These are phyloP conservation scores for Orbicella faveolata DNA, from an alignment of 64 coral and sea anemone genomes.

Conservation along the genomic window DNA sequence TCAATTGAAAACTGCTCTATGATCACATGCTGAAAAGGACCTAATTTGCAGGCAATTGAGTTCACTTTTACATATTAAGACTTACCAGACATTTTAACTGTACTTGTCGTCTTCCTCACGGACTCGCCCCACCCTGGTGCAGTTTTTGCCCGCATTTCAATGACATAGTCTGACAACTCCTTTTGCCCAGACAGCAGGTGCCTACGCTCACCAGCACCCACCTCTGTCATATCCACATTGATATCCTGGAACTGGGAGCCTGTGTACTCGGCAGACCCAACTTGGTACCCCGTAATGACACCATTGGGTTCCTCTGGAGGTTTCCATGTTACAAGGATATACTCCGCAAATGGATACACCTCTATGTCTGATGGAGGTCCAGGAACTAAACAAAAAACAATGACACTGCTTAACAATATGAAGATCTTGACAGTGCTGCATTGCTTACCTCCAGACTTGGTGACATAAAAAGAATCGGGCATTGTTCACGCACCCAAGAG, in stretches of 20 bases:
- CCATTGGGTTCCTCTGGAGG: conserved; percentile 42
- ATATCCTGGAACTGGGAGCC: not conserved
- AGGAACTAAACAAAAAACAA: conserved; percentile 24
- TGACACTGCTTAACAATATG: not conserved
- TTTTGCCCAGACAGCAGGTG: conserved; percentile 1
- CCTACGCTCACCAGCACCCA: not conserved
- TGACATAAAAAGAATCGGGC: too few relatives aligned
- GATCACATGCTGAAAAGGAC: too few relatives aligned
- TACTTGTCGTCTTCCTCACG: not conserved
- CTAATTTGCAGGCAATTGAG: too few relatives aligned
- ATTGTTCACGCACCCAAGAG: too few relatives aligned
- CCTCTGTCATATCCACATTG: not conserved
- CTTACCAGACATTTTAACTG: conserved; percentile 17
- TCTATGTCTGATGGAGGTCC: conserved; percentile 28
- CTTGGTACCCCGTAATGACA: conserved; percentile 35
- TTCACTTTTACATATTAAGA: not conserved
- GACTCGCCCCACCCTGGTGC: not conserved
- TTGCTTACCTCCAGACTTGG: too few relatives aligned
- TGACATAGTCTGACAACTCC: conserved; percentile 18
- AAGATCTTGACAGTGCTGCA: too few relatives aligned
- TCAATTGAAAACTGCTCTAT: too few relatives aligned
- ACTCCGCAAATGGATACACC: conserved; percentile 38
- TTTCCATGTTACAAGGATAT: conserved; percentile 59
- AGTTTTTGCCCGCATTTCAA: conserved; percentile 40
- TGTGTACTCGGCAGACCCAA: not conserved